These are phyloP conservation scores for Plemyria rubiginata DNA, from an alignment of 2,888 invertebrate genomes.

Conservation along the genomic window DNA sequence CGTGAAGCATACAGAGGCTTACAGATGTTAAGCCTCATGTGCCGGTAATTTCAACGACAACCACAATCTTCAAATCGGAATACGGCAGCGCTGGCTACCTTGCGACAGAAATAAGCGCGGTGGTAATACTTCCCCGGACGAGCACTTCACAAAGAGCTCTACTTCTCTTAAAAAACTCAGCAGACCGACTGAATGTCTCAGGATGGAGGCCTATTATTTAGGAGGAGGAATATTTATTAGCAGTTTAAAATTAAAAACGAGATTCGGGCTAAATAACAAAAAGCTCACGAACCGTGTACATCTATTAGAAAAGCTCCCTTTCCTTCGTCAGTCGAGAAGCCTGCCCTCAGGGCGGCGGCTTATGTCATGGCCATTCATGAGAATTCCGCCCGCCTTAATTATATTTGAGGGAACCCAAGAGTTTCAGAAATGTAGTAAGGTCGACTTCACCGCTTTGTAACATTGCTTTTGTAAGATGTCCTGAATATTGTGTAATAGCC, in stretches of 20 bases:
- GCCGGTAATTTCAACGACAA: too few species aligned
- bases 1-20: too few species aligned
- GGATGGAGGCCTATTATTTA: too few species aligned
- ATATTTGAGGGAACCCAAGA: slow-evolving; percentile 16
- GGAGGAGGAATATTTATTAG: too few species aligned
- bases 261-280: neutral
- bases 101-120: too few species aligned
- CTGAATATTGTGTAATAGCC: slow-evolving; percentile 1
- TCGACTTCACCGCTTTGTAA: slow-evolving; percentile 12
- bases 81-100: too few species aligned
- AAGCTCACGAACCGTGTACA: neutral
- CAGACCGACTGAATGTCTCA: too few species aligned
- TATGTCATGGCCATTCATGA: slow-evolving; percentile 48
- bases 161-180: too few species aligned
- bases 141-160: too few species aligned
- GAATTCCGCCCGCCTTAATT: slow-evolving; percentile 42
- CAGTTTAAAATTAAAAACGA: neutral
- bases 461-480: neutral
- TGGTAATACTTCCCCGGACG: too few species aligned
- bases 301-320: neutral
- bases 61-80: too few species aligned
- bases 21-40: too few species aligned
- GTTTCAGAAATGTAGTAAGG: slow-evolving; percentile 14
- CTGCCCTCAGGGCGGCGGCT: slow-evolving; percentile 13
- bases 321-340: neutral